These are phyloP conservation scores for Cherax destructor DNA, from an alignment of 1,140 invertebrate species.

Conservation along the genomic window DNA sequence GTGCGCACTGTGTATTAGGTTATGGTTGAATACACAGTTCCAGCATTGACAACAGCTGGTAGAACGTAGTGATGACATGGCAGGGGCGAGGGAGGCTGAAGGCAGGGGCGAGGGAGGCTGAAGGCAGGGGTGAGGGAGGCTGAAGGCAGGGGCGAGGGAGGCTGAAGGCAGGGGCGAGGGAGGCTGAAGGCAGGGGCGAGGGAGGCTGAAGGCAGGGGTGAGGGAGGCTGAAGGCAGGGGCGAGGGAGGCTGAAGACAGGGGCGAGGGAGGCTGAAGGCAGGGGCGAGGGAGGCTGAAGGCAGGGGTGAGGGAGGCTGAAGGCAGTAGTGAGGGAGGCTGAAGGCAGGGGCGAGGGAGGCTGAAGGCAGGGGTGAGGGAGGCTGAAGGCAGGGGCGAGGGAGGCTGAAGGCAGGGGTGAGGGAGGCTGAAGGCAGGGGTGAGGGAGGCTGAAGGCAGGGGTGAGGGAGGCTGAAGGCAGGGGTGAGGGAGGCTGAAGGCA, in stretches of 20 bases:
- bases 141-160: too few relatives aligned
- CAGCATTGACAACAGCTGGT: too few relatives aligned
- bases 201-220: background rate
- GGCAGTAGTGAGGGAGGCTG: background rate
- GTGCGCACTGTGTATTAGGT: too few relatives aligned
- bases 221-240: background rate
- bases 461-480: too few relatives aligned
- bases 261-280: background rate
- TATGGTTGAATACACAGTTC: too few relatives aligned
- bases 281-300: too few relatives aligned
- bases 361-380: too few relatives aligned
- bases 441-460: background rate
- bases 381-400: background rate
- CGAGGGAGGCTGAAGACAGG: background rate
- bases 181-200: background rate
- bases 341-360: background rate
- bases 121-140: background rate
- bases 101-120: background rate
- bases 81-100: too few relatives aligned
- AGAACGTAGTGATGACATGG: too few relatives aligned
- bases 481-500: background rate
- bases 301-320: too few relatives aligned
- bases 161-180: background rate
- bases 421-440: background rate
- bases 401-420: background rate